A percentile compares a stretch with the other conserved stretches of the same genome.
These are phyloP conservation scores for Auanema freiburgensis DNA, from an alignment of 2,888 invertebrate species.

Conservation along the genomic window DNA sequence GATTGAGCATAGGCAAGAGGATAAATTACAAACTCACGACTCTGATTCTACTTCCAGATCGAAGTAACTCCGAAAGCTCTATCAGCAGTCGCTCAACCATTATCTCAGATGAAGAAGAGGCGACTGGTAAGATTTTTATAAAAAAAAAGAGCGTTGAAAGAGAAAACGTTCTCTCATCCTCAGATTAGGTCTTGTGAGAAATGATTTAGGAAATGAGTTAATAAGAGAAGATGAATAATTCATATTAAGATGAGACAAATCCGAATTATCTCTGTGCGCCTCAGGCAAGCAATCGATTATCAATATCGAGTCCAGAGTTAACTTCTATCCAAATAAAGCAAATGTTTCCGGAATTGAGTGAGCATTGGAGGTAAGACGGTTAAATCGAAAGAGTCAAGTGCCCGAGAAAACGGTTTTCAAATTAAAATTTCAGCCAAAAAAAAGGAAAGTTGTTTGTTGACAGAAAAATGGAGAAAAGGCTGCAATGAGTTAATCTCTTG, in stretches of 20 bases:
- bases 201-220: background rate
- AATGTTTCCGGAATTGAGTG: conserved; percentile 59
- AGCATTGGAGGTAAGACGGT: conserved; percentile 57
- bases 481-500: no score
- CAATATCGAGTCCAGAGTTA: conserved; percentile 60
- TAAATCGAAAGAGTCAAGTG: background rate
- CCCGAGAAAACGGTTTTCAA: background rate
- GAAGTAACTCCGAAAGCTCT: conserved; percentile 7
- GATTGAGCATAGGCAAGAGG: conserved; percentile 46
- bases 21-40: background rate
- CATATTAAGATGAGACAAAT: no score
- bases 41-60: conserved; percentile 12
- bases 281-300: conserved; percentile 30
- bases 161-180: background rate
- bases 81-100: conserved; percentile 8
- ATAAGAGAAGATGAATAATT: background rate
- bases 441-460: no score
- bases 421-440: background rate
- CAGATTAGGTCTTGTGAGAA: background rate
- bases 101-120: conserved; percentile 13
- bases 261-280: no score
- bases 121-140: background rate
- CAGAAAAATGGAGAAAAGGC: no score
- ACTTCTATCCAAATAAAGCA: conserved; percentile 52
- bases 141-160: background rate